Percentiles rank a stretch among this genome's conserved stretches.
phyloP scores from a whole-genome alignment of 2,888 invertebrate species.

The Pachliopta kotzebuea region DNA sequence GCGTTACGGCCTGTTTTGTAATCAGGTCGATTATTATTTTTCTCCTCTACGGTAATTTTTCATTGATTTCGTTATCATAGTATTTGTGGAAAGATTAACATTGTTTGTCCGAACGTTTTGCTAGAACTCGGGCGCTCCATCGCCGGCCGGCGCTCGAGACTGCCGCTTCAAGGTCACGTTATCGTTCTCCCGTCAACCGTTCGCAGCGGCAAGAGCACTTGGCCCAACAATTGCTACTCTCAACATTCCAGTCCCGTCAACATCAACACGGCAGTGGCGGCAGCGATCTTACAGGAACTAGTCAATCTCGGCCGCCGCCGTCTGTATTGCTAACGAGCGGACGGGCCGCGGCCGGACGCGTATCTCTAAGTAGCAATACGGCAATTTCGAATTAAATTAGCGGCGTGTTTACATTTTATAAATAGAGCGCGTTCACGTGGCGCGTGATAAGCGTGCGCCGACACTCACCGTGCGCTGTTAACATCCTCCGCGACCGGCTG shows the following conservation, averaged over 20 bases:
- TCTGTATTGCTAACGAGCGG: conserved; percentile 66
- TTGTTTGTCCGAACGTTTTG: conserved; percentile 74
- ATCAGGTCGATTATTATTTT: conserved; percentile 21
- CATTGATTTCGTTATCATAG: conserved; percentile 52
- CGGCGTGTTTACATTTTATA: conserved; percentile 77
- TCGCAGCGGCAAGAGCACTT: conserved; percentile 34
- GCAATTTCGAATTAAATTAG: conserved; percentile 70
- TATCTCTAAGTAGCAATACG: conserved; percentile 61
- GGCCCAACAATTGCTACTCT: conserved; percentile 34
- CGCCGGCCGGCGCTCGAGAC: conserved; percentile 73
- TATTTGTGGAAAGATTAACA: conserved; percentile 58
- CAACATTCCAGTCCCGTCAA: conserved; percentile 40
- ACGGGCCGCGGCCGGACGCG: conserved; percentile 52
- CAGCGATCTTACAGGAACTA: conserved; percentile 71
- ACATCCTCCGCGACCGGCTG: conserved; percentile 75
- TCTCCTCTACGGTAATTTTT: conserved; percentile 33
- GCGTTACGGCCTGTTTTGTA: conserved; percentile 40
- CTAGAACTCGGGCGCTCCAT: conserved; percentile 63
- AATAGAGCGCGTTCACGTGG: conserved; percentile 78
- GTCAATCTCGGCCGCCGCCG: conserved; percentile 67
- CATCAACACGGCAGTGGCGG: conserved; percentile 48
- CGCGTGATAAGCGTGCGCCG: conserved; percentile 60
- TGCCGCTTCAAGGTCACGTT: conserved; percentile 75
- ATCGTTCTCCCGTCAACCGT: conserved; percentile 73
- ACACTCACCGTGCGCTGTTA: conserved; percentile 79